These are phyloP conservation scores for Bambusicola thoracicus DNA, from an alignment of 2,113 vertebrate species.

Conservation along the genomic window DNA sequence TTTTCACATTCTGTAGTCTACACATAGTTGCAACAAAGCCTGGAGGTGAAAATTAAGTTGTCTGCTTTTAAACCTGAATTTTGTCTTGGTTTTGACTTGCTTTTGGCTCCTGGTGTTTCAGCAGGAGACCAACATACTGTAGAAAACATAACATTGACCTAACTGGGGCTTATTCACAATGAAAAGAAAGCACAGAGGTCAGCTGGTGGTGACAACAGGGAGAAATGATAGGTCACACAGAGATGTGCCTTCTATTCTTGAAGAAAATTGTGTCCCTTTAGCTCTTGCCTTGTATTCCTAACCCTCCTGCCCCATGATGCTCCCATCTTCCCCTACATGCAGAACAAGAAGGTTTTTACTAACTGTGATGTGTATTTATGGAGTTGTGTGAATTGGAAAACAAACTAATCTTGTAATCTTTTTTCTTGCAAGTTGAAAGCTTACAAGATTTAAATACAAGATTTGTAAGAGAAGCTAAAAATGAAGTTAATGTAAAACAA, in stretches of 20 bases:
- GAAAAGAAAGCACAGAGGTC: not conserved
- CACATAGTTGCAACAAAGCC: not conserved
- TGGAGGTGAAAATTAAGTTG: not conserved
- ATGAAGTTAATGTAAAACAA: not conserved
- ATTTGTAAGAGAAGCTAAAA: not conserved
- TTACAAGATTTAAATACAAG: not conserved
- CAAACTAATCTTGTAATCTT: not conserved
- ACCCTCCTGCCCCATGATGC: not conserved
- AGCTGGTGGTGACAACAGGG: not conserved
- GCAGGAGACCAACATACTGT: not conserved
- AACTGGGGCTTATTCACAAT: not conserved
- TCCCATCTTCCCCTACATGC: not conserved
- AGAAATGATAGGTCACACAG: not conserved
- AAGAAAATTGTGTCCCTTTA: not conserved
- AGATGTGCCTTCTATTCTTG: not conserved
- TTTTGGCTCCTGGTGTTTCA: not conserved
- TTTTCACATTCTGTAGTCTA: not conserved
- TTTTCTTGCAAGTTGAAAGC: not conserved
- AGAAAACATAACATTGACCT: not conserved
- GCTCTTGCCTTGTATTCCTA: not conserved
- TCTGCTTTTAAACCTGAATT: not conserved
- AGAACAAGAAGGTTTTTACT: not conserved
- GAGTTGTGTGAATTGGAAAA: not conserved
- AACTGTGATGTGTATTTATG: not conserved
- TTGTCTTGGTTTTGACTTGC: not conserved